These are phyloP conservation scores for Gavia stellata DNA, from an alignment of 2,113 vertebrate genomes.

Conservation along the genomic window DNA sequence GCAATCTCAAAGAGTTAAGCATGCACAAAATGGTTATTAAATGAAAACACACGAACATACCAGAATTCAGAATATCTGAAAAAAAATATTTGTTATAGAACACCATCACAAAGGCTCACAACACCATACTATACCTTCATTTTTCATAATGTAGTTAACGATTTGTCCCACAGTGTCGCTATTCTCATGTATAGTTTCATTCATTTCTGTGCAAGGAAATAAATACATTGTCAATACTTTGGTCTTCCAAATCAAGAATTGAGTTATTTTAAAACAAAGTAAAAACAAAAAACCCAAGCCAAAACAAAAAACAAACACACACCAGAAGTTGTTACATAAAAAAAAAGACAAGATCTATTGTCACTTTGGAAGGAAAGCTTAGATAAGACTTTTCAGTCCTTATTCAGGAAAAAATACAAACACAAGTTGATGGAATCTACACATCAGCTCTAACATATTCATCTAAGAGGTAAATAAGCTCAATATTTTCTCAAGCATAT, in stretches of 20 bases:
- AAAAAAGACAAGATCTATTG: not conserved
- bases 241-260: not conserved
- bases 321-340: not conserved
- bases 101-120: not conserved
- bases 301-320: not conserved
- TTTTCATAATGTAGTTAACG: slow-evolving; percentile 94
- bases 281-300: not conserved
- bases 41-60: not conserved
- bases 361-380: not conserved
- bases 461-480: not conserved
- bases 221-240: not conserved
- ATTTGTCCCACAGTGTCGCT: slow-evolving; percentile 93
- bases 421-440: not conserved
- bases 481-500: not conserved
- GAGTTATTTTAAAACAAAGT: not conserved
- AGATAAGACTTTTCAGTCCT: not conserved
- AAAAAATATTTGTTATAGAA: not conserved
- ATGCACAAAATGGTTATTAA: not conserved
- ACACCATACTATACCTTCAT: slow-evolving; percentile 82
- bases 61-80: not conserved
- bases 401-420: not conserved
- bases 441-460: not conserved
- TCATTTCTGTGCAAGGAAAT: slow-evolving; percentile 78
- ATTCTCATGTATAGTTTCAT: slow-evolving; percentile 85
- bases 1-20: not conserved